phyloP scores from a whole-genome alignment of 2,113 vertebrate genomes.

The Camelus bactrianus region DNA sequence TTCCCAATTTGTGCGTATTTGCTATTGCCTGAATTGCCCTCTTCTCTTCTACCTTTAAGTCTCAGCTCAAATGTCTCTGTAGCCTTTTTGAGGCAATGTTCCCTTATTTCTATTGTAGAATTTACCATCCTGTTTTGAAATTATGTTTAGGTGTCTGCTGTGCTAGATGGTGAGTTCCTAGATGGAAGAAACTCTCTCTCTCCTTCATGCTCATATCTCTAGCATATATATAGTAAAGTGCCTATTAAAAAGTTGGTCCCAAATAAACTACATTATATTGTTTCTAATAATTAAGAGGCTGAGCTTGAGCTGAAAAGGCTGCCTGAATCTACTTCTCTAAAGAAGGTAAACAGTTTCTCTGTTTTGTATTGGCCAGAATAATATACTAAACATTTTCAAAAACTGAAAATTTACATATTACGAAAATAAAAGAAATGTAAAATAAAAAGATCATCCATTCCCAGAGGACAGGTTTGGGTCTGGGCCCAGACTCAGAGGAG shows the following conservation, averaged over 20 bases:
- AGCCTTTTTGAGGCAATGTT: constrained; percentile 35
- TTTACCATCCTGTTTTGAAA: constrained; percentile 41
- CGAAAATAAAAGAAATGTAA: constrained; percentile 47
- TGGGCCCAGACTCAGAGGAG: neutral
- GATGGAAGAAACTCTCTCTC: neutral
- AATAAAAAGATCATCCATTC: neutral
- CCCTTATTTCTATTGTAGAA: constrained; percentile 43
- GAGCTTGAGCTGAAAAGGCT: neutral
- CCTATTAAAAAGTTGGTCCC: constrained; percentile 11
- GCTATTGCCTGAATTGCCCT: neutral
- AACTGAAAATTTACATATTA: constrained; percentile 12
- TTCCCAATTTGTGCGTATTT: constrained; percentile 13
- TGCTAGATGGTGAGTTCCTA: neutral
- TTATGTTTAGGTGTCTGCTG: constrained; percentile 4
- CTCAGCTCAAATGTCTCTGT: constrained; percentile 15
- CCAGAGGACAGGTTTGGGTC: neutral
- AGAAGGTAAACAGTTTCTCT: constrained; percentile 32
- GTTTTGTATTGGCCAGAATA: neutral
- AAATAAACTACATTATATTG: constrained; percentile 1
- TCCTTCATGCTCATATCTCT: neutral
- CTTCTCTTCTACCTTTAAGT: constrained; percentile 15
- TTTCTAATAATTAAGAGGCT: constrained; percentile 52
- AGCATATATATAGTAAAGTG: neutral
- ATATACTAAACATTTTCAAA: constrained; percentile 39
- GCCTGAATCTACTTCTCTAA: constrained; percentile 54